These are phyloP conservation scores for Acanthiza pusilla DNA, from an alignment of 2,797 vertebrate genomes.

Conservation along the genomic window DNA sequence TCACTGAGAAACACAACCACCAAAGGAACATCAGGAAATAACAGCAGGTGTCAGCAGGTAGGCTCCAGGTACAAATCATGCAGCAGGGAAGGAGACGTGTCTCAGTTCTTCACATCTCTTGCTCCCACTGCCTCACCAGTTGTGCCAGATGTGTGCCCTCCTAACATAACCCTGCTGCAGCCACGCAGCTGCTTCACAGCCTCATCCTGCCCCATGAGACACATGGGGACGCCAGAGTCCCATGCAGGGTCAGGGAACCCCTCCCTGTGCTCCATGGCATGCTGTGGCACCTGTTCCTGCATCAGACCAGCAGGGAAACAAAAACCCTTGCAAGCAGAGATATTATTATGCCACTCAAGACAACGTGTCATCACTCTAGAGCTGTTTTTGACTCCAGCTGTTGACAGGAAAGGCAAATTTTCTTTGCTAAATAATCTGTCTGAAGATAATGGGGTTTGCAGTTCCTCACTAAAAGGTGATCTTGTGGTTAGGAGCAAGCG, in stretches of 20 bases:
- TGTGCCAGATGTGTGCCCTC: neutral
- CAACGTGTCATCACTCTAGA: fast-evolving
- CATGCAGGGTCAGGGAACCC: fast-evolving
- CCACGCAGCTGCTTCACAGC: fast-evolving
- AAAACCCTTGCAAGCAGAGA: neutral
- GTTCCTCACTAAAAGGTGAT: neutral
- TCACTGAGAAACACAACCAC: neutral
- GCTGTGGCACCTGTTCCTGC: neutral
- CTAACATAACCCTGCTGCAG: neutral
- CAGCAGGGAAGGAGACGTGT: neutral
- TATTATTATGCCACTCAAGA: neutral
- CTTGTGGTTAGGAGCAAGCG: neutral
- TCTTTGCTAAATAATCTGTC: neutral
- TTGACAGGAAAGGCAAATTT: neutral
- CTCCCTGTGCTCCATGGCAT: neutral
- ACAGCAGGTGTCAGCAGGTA: neutral
- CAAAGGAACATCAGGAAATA: neutral
- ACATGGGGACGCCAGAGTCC: neutral
- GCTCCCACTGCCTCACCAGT: neutral
- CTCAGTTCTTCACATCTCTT: neutral
- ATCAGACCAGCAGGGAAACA: neutral
- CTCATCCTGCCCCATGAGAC: neutral
- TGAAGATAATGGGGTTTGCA: neutral
- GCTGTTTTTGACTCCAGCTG: neutral
- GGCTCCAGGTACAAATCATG: neutral